Conservation (phyloP, 2,797 vertebrate genomes). For the Adelosebastes latens region DNA sequence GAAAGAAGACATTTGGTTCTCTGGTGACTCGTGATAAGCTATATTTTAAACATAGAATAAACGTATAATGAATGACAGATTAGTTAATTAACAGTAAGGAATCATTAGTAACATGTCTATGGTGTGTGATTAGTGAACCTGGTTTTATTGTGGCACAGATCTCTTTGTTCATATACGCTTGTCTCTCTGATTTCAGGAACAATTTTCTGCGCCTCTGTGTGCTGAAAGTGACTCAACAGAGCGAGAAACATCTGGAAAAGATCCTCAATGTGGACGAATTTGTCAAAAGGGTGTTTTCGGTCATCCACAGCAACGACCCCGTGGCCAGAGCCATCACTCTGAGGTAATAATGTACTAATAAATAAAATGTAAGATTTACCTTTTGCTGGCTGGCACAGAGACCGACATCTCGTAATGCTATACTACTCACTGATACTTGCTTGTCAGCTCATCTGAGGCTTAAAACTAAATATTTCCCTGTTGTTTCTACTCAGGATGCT, state of each 20-base stretch:
- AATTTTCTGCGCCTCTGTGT: constrained; percentile 97
- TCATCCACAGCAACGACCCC: constrained; percentile 98
- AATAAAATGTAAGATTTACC: background rate
- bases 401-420: too few species aligned
- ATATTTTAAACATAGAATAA: background rate
- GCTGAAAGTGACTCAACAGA: constrained; percentile 98
- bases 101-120: background rate
- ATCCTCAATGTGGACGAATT: constrained; percentile 99
- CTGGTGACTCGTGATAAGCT: background rate
- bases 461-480: background rate
- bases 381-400: background rate
- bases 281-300: constrained; percentile 97
- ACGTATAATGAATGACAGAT: background rate
- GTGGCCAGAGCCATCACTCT: constrained; percentile 98
- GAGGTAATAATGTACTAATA: constrained; percentile 77
- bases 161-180: background rate
- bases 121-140: background rate
- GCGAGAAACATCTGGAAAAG: constrained; percentile 99
- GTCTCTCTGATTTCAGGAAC: constrained; percentile 83
- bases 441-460: background rate
- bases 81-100: background rate
- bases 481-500: constrained; percentile 87
- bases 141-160: background rate
- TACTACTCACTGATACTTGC: background rate
- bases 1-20: background rate